phyloP scores from a whole-genome alignment of 1,140 invertebrate species.

The Aphaenogaster ashmeadi region DNA sequence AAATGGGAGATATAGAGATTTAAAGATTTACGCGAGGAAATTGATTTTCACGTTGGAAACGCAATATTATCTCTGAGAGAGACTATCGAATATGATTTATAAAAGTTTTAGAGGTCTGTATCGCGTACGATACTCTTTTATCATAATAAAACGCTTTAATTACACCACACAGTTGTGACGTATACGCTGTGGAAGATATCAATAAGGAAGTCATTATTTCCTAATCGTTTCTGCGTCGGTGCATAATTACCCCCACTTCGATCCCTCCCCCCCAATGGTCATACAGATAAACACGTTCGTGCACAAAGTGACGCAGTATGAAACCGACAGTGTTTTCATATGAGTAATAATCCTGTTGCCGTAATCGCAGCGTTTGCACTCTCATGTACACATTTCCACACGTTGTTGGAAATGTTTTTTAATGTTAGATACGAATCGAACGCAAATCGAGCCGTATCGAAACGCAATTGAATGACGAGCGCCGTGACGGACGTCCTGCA shows the following conservation, averaged over 20 bases:
- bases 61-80: neutral
- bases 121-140: neutral
- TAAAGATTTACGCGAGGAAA: conserved; percentile 5
- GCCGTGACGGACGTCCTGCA: conserved; percentile 55
- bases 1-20: conserved; percentile 9
- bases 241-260: neutral
- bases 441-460: conserved; percentile 31
- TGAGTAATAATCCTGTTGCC: neutral
- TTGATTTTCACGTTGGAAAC: neutral
- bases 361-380: conserved; percentile 17
- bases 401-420: conserved; percentile 27
- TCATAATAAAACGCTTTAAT: neutral
- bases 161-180: neutral
- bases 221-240: conserved; percentile 2
- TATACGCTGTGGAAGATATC: neutral
- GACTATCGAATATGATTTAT: conserved; percentile 1
- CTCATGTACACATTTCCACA: conserved; percentile 6
- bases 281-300: neutral
- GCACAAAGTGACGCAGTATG: neutral
- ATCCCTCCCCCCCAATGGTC: neutral
- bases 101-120: neutral
- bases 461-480: conserved; percentile 36
- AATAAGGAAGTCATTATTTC: neutral
- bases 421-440: conserved; percentile 29
- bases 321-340: conserved; percentile 1